These are phyloP conservation scores for Drosophila obscura DNA, from an alignment of 1,140 invertebrate species.

Conservation along the genomic window DNA sequence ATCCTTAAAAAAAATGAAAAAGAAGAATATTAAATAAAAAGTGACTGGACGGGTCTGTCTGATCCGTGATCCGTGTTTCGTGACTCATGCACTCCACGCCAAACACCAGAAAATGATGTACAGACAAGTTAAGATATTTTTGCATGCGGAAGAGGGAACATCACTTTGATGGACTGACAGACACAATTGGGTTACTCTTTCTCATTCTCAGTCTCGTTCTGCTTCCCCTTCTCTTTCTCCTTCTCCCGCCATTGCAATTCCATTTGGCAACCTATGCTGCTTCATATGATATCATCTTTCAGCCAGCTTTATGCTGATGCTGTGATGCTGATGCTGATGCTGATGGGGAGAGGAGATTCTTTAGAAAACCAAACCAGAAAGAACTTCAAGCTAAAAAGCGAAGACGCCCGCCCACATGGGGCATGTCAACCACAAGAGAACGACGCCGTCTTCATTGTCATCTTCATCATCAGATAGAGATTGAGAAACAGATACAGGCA, in stretches of 20 bases:
- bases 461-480: constrained; percentile 32
- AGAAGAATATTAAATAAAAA: constrained; percentile 1
- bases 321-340: too few relatives aligned
- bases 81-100: constrained; percentile 29
- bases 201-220: too few relatives aligned
- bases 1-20: constrained; percentile 47
- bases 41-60: constrained; percentile 12
- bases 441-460: constrained; percentile 39
- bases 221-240: too few relatives aligned
- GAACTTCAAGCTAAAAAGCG: constrained; percentile 7
- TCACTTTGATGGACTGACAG: constrained; percentile 47
- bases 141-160: constrained; percentile 29
- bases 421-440: constrained; percentile 30
- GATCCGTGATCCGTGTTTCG: constrained; percentile 2
- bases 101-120: constrained; percentile 19
- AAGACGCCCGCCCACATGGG: constrained; percentile 29
- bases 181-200: constrained; percentile 41
- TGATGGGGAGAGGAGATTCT: constrained; percentile 22
- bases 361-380: constrained; percentile 23
- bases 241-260: constrained; percentile 2
- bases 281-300: constrained; percentile 34
- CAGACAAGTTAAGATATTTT: constrained; percentile 39
- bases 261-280: constrained; percentile 18
- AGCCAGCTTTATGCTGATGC: too few relatives aligned
- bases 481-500: constrained; percentile 20